Evolutionary conservation across 2,888 invertebrate species (phyloP), one percentile per base, ranked within the genome.

Genomic region (Chouioia cunea): DNA sequence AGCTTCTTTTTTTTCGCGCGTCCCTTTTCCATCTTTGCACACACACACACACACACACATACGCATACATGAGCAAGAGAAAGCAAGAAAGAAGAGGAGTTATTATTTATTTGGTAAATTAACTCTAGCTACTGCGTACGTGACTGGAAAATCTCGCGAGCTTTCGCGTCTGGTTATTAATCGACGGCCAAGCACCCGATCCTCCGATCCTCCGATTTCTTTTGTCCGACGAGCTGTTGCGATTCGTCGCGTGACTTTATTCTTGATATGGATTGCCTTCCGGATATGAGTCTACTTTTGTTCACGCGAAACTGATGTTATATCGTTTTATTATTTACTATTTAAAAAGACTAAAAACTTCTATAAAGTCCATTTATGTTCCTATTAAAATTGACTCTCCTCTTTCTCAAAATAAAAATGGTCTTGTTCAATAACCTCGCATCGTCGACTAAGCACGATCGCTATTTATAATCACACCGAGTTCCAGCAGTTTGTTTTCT

Each of bases 81-180:
- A 23, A 53, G 22, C 1, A 44, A 14, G 74, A 76, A 76, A 77
- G 22, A 77, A 81, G 79, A 81, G 81, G 79, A 82, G 84, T 84
- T 84, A 85, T 85, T 85, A 85, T 85, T 85, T 85, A 85, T 85
- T 85, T 85, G 84, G 84, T 84, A 85, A 85, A 85, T 85, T 84
- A 85, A 85, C 85, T 85, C 83, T 79, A 76, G 78, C 77, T 79
- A 77, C 70, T 76, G 76, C 73, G 81, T 79, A 85, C 85, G 85
- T 85, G 85, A 85, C 84, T 84, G 80, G 84, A 85, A 85, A 85
- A 84, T 84, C 79, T 78, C 68, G 77, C 79, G 79, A 79, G 80
- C 80, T 82, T 81, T 36, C 50, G 43, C 77, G 79, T 80, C 80
- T 81, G 81, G 82, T 84, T 85, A 85, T 85, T 85, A 85, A 85